Conservation (phyloP, 2,888 invertebrate species). For the Agrochola lychnidis region DNA sequence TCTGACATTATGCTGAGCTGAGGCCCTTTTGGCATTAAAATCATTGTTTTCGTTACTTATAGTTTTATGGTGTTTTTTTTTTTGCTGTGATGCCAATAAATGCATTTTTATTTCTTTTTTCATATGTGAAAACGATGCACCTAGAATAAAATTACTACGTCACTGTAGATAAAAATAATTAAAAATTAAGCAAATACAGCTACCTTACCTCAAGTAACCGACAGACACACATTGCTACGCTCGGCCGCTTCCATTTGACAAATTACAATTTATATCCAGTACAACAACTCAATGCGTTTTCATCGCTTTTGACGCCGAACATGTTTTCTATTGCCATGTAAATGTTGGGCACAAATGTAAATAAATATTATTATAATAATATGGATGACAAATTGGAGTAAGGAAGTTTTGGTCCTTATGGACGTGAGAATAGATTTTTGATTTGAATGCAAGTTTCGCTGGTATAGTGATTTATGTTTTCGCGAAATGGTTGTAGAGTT, state of each 20-base stretch:
- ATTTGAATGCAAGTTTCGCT: neutral
- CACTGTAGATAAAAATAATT: no score
- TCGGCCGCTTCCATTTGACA: constrained; percentile 58
- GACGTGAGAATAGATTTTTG: rapidly evolving
- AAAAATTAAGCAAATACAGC: neutral
- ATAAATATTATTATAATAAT: constrained; percentile 21
- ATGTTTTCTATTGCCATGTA: constrained; percentile 48
- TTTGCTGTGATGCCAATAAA: no score
- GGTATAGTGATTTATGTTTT: constrained; percentile 29
- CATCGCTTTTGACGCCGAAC: constrained; percentile 48
- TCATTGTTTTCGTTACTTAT: no score
- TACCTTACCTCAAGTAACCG: neutral
- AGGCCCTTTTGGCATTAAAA: no score
- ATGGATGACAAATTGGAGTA: neutral
- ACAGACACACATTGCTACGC: constrained; percentile 26
- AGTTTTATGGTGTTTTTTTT: no score
- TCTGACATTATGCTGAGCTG: no score
- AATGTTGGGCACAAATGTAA: constrained; percentile 17
- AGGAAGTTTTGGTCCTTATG: neutral
- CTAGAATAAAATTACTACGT: no score
- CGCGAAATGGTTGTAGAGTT: neutral
- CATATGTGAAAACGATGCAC: no score
- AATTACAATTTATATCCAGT: constrained; percentile 58
- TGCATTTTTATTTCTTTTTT: no score
- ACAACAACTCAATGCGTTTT: constrained; percentile 46